phyloP scores from a whole-genome alignment of 2,888 invertebrate species.

The Steinernema hermaphroditum region DNA sequence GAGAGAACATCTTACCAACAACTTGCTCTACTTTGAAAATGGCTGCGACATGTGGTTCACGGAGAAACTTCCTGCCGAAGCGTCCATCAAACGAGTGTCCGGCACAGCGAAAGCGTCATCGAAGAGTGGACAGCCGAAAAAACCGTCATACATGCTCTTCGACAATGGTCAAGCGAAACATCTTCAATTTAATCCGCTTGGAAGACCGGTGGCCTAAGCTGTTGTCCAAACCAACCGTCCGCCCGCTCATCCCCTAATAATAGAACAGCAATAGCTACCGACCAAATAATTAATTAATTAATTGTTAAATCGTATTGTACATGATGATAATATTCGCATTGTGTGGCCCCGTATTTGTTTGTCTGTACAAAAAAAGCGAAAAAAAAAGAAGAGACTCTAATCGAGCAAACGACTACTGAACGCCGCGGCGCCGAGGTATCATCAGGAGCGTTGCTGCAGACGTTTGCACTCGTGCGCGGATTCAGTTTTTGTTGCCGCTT shows the following conservation, averaged over 20 bases:
- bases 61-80: slow-evolving; percentile 15
- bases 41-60: slow-evolving; percentile 43
- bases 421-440: too few species aligned
- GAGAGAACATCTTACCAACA: slow-evolving; percentile 47
- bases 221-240: neutral
- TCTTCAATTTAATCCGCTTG: slow-evolving; percentile 28
- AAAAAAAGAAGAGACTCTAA: slow-evolving; percentile 10
- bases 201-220: slow-evolving; percentile 23
- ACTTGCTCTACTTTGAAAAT: slow-evolving; percentile 62
- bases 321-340: neutral
- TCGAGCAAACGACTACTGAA: neutral
- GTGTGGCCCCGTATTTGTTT: slow-evolving; percentile 6
- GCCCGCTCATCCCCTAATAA: slow-evolving; percentile 2
- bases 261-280: neutral
- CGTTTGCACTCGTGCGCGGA: slow-evolving; percentile 25
- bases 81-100: slow-evolving; percentile 2
- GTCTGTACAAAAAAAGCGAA: slow-evolving; percentile 11
- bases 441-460: slow-evolving; percentile 2
- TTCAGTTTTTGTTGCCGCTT: slow-evolving; percentile 11
- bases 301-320: neutral
- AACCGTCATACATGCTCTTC: slow-evolving; percentile 26
- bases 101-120: neutral
- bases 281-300: slow-evolving; percentile 16
- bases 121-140: slow-evolving; percentile 11
- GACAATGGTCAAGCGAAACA: slow-evolving; percentile 17